Evolutionary conservation across 35 echinoderm and acorn worm species (phyloP), one percentile per base, ranked within the genome.

Genomic region (Chiridota heheva): DNA sequence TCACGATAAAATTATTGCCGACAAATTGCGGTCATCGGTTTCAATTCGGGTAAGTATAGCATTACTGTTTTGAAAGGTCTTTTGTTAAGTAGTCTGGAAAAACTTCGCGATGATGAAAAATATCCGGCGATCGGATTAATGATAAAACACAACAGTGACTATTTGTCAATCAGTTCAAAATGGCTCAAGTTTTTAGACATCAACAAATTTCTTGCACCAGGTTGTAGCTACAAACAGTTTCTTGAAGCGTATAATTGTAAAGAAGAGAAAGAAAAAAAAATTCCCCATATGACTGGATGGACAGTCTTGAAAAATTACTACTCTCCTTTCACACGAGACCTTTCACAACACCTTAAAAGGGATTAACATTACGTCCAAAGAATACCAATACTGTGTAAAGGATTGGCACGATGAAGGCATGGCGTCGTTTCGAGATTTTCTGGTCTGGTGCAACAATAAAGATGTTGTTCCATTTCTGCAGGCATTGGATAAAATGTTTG

Each of bases 241-340:
- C 44, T 87, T 0, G 53, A 80, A 36, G 85, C 85, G 3, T 87
- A 80, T 41, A 43, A 80, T 15, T 87, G 85, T 81, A 1, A 29
- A 17, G 16, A 63, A 25, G 27, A 36, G 3, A 80, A 87, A 10
- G 85, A n/a, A n/a, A n/a, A n/a, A n/a, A 53, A 1, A 57, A 57
- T 30, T 77, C 59, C 29, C 73, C 73, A 12, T 77, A 77, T 58
- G 73, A 77, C n/a, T n/a, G n/a, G n/a, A n/a, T n/a, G n/a, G n/a
- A n/a, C n/a, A n/a, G n/a, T n/a, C n/a, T n/a, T n/a, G 31, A n/a
- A n/a, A n/a, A n/a, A n/a, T n/a, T n/a, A n/a, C n/a, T n/a, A n/a
- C n/a, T n/a, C n/a, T n/a, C n/a, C n/a, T n/a, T n/a, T n/a, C n/a
- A n/a, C n/a, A n/a, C n/a, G n/a, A n/a, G n/a, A n/a, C n/a, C n/a